Evolutionary conservation across 2,888 invertebrate species (phyloP), one percentile per base, ranked within the genome.

Genomic region (Noctua janthina): DNA sequence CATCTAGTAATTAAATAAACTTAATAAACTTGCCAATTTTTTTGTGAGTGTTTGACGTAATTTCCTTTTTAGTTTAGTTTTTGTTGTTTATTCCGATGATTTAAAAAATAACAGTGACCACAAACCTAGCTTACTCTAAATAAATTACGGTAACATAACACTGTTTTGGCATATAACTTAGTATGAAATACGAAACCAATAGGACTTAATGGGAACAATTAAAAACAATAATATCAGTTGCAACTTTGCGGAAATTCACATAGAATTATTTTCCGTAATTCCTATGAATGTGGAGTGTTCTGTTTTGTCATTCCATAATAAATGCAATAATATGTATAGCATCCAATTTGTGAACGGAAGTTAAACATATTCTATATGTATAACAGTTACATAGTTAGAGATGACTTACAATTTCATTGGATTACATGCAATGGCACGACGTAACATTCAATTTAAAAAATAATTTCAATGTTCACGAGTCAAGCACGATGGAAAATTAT

Each of bases 341-440:
- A 73, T 59, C 49, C 17, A 64, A 75, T 84, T 81, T 68, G 46
- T 67, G n/a, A 72, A 85, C 20, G 69, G 72, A 87, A 88, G 70
- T 69, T 56, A 54, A 64, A 69, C n/a, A 39, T 35, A 20, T 20
- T 66, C 10, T 73, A 10, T 73, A 87, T 87, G 85, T 83, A 79
- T 51, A 78, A 76, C 46, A 29, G 78, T 79, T 82, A 83, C 74
- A 86, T 73, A 78, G 84, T 73, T 81, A 77, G 77, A 82, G 95
- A 94, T 92, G 92, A 92, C 95, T 87, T 95, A 95, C 92, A 94
- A 95, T 90, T 94, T 93, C 89, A 95, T 94, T 93, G 93, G 95
- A 95, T 95, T 95, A 95, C 90, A 90, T 77, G 67, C 86, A 85
- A 88, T 88, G 84, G 82, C 86, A 87, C 79, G 71, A 84, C 87